phyloP scores from a whole-genome alignment of 64 coral and sea anemone genomes.

The Montipora efflorescens region DNA sequence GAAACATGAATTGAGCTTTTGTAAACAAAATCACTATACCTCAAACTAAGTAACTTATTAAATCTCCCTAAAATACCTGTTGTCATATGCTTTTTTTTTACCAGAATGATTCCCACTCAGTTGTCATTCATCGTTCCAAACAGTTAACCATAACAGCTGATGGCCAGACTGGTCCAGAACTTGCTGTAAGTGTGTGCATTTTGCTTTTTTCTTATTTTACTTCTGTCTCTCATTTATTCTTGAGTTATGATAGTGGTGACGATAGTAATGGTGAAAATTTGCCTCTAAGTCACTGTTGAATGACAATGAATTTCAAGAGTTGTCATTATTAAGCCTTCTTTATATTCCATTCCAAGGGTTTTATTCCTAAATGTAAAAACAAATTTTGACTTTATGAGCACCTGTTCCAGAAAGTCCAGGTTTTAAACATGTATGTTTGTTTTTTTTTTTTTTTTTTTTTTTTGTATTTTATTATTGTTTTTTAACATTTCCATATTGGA shows the following conservation, averaged over 20 bases:
- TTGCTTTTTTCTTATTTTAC: constrained; percentile 12
- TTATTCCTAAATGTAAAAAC: not conserved
- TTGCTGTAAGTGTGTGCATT: constrained; percentile 40
- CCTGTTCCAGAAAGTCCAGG: not conserved
- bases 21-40: constrained; percentile 23
- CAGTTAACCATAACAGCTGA: constrained; percentile 45
- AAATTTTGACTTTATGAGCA: not conserved
- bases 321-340: constrained; percentile 3
- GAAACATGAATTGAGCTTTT: constrained; percentile 9
- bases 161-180: constrained; percentile 35
- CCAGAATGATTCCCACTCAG: constrained; percentile 1
- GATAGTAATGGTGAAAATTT: not conserved
- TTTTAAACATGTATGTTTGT: not conserved
- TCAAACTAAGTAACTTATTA: constrained; percentile 35
- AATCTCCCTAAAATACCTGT: constrained; percentile 7
- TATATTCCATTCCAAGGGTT: not conserved
- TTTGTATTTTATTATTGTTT: too few relatives aligned
- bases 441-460: too few relatives aligned
- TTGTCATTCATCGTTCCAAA: constrained; percentile 39
- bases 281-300: not conserved
- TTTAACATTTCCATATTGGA: too few relatives aligned
- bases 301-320: not conserved
- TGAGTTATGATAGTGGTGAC: not conserved
- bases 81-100: constrained; percentile 11
- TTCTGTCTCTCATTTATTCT: not conserved